phyloP scores from a whole-genome alignment of 64 coral and sea anemone genomes.

The Dendrophyllia cribrosa region DNA sequence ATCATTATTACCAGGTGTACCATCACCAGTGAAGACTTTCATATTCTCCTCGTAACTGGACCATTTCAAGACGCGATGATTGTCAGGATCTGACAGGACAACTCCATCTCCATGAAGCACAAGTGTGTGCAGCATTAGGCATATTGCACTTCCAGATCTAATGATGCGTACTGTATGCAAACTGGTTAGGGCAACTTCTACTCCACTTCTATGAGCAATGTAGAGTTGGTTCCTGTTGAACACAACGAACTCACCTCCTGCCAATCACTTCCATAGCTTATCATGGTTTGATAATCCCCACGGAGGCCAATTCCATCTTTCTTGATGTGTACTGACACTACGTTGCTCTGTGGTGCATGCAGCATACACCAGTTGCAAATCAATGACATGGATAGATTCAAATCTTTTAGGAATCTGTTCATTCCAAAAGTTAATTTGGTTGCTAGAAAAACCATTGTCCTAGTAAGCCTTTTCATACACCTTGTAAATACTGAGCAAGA shows the following conservation, averaged over 20 bases:
- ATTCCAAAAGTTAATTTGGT: conserved; percentile 30
- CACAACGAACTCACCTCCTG: conserved; percentile 35
- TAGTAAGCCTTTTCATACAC: not conserved
- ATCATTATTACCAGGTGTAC: conserved; percentile 1
- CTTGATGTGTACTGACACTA: conserved; percentile 15
- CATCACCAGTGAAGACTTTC: conserved; percentile 27
- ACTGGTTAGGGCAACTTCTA: conserved; percentile 23
- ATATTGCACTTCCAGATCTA: not conserved
- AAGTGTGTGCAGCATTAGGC: conserved; percentile 23
- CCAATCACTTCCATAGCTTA: conserved; percentile 43
- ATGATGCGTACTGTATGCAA: not conserved
- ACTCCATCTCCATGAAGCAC: not conserved
- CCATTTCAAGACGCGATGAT: conserved; percentile 44
- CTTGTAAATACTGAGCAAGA: not conserved
- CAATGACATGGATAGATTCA: conserved; percentile 22
- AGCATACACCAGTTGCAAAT: conserved; percentile 16
- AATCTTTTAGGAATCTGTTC: not conserved
- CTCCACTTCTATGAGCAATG: not conserved
- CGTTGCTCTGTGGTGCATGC: not conserved
- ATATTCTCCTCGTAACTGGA: conserved; percentile 31
- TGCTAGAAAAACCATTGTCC: not conserved
- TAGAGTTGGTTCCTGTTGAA: conserved; percentile 10
- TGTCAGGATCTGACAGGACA: conserved; percentile 49
- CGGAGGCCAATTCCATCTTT: conserved; percentile 20
- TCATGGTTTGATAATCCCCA: conserved; percentile 23